phyloP scores from a whole-genome alignment of 2,888 invertebrate species.

The Gandaritis pyraliata region DNA sequence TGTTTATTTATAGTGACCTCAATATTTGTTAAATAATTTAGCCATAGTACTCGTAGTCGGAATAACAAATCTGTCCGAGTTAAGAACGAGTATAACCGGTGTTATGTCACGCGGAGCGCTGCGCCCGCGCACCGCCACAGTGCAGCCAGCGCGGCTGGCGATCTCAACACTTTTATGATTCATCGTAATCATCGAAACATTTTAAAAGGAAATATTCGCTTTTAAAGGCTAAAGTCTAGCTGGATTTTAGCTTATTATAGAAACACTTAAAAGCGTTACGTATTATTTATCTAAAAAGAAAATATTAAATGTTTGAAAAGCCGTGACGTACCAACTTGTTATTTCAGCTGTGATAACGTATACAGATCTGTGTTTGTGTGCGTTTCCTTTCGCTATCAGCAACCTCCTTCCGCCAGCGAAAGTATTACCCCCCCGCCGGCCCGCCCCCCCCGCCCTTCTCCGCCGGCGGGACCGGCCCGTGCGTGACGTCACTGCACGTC shows the following conservation, averaged over 20 bases:
- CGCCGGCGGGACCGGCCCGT: not conserved
- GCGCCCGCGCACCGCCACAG: not conserved
- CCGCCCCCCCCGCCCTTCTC: too few relatives aligned
- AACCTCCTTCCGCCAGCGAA: constrained; percentile 60
- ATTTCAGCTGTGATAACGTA: constrained; percentile 16
- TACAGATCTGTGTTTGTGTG: constrained; percentile 34
- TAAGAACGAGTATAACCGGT: constrained; percentile 22
- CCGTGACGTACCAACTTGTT: not conserved
- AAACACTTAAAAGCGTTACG: too few relatives aligned
- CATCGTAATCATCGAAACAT: too few relatives aligned
- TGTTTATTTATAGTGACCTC: constrained; percentile 10
- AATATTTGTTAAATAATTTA: not conserved
- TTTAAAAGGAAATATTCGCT: too few relatives aligned
- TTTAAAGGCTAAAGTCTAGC: too few relatives aligned
- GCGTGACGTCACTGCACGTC: constrained; percentile 24
- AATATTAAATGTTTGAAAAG: not conserved
- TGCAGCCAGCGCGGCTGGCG: too few relatives aligned
- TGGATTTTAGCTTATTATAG: too few relatives aligned
- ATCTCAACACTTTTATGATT: too few relatives aligned
- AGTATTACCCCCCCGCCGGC: constrained; percentile 46
- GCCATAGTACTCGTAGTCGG: not conserved
- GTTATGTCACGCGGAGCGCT: not conserved
- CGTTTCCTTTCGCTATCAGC: constrained; percentile 57
- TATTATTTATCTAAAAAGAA: too few relatives aligned
- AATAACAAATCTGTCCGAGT: constrained; percentile 11